Evolutionary conservation across 2,113 vertebrate genomes (phyloP).

Genomic region (Caretta caretta): DNA sequence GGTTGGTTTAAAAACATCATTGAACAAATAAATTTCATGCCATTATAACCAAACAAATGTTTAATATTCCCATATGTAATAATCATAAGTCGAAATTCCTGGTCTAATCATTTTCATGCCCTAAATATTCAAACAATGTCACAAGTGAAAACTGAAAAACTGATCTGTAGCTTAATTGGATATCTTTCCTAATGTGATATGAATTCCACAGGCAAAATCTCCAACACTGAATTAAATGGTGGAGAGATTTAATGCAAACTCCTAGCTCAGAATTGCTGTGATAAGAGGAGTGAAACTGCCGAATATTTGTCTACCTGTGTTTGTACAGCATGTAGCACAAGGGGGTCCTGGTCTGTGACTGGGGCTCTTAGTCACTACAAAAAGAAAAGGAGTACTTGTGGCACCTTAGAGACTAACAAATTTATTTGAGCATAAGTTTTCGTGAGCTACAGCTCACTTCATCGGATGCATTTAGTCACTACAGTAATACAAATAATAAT

Average conservation of each 20-base stretch:
- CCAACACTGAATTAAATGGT: fast-evolving
- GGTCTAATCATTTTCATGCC: fast-evolving
- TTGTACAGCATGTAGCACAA: background rate
- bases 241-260: fast-evolving
- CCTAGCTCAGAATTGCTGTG: fast-evolving
- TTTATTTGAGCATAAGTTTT: too few species aligned
- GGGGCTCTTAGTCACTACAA: background rate
- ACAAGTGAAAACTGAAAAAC: background rate
- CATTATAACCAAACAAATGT: fast-evolving
- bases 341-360: background rate
- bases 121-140: fast-evolving
- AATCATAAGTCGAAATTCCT: background rate
- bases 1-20: background rate
- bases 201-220: background rate
- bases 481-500: background rate
- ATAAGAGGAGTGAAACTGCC: fast-evolving
- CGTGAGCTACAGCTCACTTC: too few species aligned
- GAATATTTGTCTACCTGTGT: background rate
- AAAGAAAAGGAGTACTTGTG: too few species aligned
- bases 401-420: too few species aligned
- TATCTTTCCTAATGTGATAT: fast-evolving
- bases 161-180: fast-evolving
- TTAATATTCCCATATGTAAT: background rate
- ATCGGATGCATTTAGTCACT: background rate
- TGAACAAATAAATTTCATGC: background rate